phyloP scores from a whole-genome alignment of 2,888 invertebrate genomes.

The Amblyjoppa proteus region DNA sequence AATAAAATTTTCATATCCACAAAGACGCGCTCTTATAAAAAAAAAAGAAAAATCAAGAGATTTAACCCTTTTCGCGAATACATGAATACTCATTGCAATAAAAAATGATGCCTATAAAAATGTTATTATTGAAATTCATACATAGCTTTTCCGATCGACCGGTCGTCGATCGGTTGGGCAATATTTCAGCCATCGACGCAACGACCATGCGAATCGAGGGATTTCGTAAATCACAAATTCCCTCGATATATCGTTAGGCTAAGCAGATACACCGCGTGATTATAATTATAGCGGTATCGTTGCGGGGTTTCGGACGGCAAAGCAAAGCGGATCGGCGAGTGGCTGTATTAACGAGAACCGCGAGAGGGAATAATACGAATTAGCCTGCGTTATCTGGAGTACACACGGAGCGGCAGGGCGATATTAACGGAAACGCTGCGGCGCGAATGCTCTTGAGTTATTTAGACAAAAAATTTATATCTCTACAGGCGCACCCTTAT shows the following conservation, averaged over 20 bases:
- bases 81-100: too few relatives aligned
- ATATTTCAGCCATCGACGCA: constrained; percentile 19
- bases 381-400: constrained; percentile 56
- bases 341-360: constrained; percentile 50
- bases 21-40: not conserved
- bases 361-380: constrained; percentile 51
- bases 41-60: too few relatives aligned
- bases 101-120: not conserved
- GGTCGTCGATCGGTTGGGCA: not conserved
- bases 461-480: too few relatives aligned
- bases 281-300: constrained; percentile 70
- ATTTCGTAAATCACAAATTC: constrained; percentile 75
- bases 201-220: constrained; percentile 54
- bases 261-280: constrained; percentile 73
- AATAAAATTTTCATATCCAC: not conserved
- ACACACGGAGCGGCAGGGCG: constrained; percentile 31
- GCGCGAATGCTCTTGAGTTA: not conserved
- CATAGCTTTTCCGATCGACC: constrained; percentile 9
- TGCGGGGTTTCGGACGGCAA: constrained; percentile 68
- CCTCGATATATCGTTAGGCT: constrained; percentile 68
- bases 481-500: not conserved
- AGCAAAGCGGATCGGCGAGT: constrained; percentile 62
- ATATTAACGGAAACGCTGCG: constrained; percentile 47
- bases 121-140: not conserved
- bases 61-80: too few relatives aligned